Base-by-base conservation (phyloP, 2,797 vertebrate species). In the Silurus lanzhouensis region DNA sequence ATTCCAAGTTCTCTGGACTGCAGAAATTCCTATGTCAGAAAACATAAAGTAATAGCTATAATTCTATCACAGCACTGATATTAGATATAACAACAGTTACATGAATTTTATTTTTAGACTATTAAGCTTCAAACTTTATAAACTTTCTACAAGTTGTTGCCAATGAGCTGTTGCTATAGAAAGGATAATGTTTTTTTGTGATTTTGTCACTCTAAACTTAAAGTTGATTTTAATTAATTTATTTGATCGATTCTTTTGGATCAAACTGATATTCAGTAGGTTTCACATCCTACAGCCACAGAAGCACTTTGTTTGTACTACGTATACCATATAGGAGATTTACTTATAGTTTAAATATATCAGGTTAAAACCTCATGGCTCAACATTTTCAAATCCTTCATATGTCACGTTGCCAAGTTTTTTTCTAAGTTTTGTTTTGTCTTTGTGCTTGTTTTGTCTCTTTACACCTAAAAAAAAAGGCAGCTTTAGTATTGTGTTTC, bases 391-490 rank as follows among this genome's bases (percentile, higher is more conserved):
- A 76, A 76, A 57, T 76, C 25, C 52, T 27, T 15, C 31, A 58
- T 12, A 52, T 77, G 55, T 31, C 14, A 55, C 27, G 72, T 46
- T 20, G 44, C 14, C 20, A n/a, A 14, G 19, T 76, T 74, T 75
- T 75, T 74, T 52, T 52, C 25, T 31, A n/a, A 14, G 19, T 76
- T 74, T 75, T 75, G 27, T 61, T 78, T 76, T 76, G 72, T 58
- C 52, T 76, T n/a, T 76, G 25, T 27, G 25, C 6, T 75, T 57
- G 48, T 75, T 57, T 57, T 60, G 55, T 77, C 17, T 77, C 4
- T 12, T 77, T 31, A 17, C 71, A 48, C 71, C 46, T 52, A 27
- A 70, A 38, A 38, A 38, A 38, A 22, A 13, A 72, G 12, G 13
- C 46, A 6, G 5, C 46, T 52, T 25, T 74, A 7, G n/a, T 14